phyloP scores from a whole-genome alignment of 1,140 invertebrate species.

The Phthorimaea operculella region DNA sequence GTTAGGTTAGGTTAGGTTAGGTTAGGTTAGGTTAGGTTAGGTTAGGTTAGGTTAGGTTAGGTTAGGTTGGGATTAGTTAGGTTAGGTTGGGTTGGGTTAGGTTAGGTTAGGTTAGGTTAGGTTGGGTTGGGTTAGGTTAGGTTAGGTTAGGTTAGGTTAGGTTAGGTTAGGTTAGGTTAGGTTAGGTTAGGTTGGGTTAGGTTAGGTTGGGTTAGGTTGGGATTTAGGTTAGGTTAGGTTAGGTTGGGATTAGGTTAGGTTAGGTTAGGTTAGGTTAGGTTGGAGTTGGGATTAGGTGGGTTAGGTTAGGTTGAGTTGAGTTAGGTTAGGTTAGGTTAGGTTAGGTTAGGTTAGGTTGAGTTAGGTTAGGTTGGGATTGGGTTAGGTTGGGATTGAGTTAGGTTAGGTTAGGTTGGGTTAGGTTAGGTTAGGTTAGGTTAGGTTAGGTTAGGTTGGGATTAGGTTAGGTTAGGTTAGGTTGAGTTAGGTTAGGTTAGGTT shows the following conservation, averaged over 20 bases:
- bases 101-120: conserved; percentile 6
- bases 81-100: no score
- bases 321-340: conserved; percentile 7
- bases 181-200: conserved; percentile 7
- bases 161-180: conserved; percentile 7
- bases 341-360: conserved; percentile 7
- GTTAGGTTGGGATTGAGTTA: no score
- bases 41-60: conserved; percentile 6
- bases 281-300: no score
- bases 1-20: conserved; percentile 6
- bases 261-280: conserved; percentile 9
- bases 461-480: conserved; percentile 18
- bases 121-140: conserved; percentile 5
- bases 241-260: conserved; percentile 7
- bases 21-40: conserved; percentile 7
- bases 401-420: conserved; percentile 8
- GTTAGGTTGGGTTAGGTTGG: conserved; percentile 6
- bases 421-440: conserved; percentile 9
- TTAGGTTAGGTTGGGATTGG: conserved; percentile 8
- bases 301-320: conserved; percentile 5
- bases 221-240: conserved; percentile 8
- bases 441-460: conserved; percentile 18
- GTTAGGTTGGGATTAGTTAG: no score
- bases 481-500: conserved; percentile 13
- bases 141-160: conserved; percentile 7